phyloP scores from a whole-genome alignment of 92 coral and sea anemone species.

The Bergia sp. region DNA sequence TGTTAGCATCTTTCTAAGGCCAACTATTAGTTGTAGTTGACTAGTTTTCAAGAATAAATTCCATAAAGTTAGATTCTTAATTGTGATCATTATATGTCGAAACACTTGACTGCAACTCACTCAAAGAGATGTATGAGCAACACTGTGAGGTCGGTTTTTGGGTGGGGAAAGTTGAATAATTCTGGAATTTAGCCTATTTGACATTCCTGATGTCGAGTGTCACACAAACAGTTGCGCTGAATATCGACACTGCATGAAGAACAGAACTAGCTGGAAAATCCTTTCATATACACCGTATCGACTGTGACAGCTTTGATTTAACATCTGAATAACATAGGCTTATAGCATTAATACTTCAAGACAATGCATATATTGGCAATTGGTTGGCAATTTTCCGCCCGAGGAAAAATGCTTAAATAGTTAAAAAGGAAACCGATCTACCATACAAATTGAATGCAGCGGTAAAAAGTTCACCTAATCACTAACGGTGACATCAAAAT shows the following conservation, averaged over 20 bases:
- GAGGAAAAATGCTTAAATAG: not conserved
- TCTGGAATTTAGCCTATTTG: slow-evolving; percentile 25
- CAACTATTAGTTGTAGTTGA: not conserved
- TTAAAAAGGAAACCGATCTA: no score
- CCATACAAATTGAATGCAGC: not conserved
- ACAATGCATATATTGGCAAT: not conserved
- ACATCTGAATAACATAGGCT: not conserved
- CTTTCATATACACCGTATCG: not conserved
- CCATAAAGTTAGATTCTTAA: not conserved
- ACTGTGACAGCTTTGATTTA: not conserved
- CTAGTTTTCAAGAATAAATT: not conserved
- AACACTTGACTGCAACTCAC: not conserved
- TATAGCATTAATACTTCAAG: not conserved
- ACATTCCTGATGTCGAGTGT: not conserved
- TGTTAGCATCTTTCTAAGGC: not conserved
- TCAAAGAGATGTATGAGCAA: not conserved
- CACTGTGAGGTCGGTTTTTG: not conserved
- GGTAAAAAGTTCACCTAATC: not conserved
- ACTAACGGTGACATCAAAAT: no score
- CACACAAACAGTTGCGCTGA: not conserved
- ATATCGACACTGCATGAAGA: not conserved
- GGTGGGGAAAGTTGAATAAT: slow-evolving; percentile 6
- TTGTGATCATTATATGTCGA: not conserved
- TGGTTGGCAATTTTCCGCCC: not conserved
- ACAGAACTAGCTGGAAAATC: not conserved